Conservation (phyloP, 2,113 vertebrate genomes). For the Rutilus rutilus region DNA sequence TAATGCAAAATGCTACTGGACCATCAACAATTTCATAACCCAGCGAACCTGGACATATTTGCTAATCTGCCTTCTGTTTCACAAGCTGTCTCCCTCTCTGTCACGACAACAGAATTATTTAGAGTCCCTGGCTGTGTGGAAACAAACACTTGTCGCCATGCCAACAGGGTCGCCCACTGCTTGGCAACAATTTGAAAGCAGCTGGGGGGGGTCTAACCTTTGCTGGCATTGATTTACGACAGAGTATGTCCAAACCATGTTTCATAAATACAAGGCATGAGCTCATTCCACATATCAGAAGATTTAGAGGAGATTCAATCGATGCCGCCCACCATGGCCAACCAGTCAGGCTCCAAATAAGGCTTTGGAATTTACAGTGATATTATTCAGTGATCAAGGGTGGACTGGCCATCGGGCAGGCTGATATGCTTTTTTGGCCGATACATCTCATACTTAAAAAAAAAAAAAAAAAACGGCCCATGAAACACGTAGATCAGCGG, state of each 20-base stretch:
- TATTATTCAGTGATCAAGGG: not conserved
- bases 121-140: constrained; percentile 19
- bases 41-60: constrained; percentile 56
- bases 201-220: constrained; percentile 43
- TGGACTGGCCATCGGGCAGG: no score
- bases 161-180: constrained; percentile 43
- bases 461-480: no score
- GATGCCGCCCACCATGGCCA: not conserved
- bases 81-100: constrained; percentile 53
- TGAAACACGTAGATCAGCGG: no score
- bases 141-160: constrained; percentile 54
- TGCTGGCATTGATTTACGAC: constrained; percentile 33
- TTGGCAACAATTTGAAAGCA: constrained; percentile 15
- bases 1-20: constrained; percentile 30
- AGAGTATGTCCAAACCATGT: constrained; percentile 24
- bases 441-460: no score
- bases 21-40: constrained; percentile 51
- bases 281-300: not conserved
- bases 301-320: not conserved
- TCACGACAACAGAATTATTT: constrained; percentile 11
- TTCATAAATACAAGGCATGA: constrained; percentile 2
- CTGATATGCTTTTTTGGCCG: no score
- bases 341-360: not conserved
- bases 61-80: constrained; percentile 59
- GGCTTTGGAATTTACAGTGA: not conserved